Evolutionary conservation across 2,888 invertebrate species (phyloP).

Genomic region (Mystacides longicornis): DNA sequence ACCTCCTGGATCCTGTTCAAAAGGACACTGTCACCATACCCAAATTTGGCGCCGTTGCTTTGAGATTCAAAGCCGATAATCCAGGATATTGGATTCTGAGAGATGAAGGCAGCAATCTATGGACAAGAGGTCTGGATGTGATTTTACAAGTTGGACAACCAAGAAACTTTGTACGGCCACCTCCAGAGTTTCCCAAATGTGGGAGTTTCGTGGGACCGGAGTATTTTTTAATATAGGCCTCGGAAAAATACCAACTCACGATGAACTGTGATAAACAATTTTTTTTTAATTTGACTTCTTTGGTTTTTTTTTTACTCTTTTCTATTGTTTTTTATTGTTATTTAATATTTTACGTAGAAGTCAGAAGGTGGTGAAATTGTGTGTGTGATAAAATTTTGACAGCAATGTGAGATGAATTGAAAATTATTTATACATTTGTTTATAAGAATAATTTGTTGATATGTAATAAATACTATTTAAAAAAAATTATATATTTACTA

Average conservation of each 20-base stretch:
- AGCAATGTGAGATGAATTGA: too few species aligned
- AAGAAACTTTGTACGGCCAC: slow-evolving; percentile 57
- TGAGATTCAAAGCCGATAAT: slow-evolving; percentile 69
- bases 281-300: background rate
- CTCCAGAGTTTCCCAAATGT: slow-evolving; percentile 69
- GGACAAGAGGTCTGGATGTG: slow-evolving; percentile 69
- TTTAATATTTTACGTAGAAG: too few species aligned
- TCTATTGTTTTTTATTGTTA: too few species aligned
- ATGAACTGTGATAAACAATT: slow-evolving; percentile 14
- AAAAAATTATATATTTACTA: too few species aligned
- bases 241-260: slow-evolving; percentile 8
- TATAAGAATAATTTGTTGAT: too few species aligned
- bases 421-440: too few species aligned
- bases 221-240: slow-evolving; percentile 56
- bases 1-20: slow-evolving; percentile 52
- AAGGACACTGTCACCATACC: slow-evolving; percentile 73
- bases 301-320: background rate
- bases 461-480: too few species aligned
- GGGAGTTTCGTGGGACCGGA: slow-evolving; percentile 70
- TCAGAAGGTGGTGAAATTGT: too few species aligned
- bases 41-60: slow-evolving; percentile 58
- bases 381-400: too few species aligned
- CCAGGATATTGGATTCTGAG: slow-evolving; percentile 78
- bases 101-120: slow-evolving; percentile 65
- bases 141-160: slow-evolving; percentile 64